Base-by-base conservation (phyloP, 2,113 vertebrate species). In the Gallinago media region DNA sequence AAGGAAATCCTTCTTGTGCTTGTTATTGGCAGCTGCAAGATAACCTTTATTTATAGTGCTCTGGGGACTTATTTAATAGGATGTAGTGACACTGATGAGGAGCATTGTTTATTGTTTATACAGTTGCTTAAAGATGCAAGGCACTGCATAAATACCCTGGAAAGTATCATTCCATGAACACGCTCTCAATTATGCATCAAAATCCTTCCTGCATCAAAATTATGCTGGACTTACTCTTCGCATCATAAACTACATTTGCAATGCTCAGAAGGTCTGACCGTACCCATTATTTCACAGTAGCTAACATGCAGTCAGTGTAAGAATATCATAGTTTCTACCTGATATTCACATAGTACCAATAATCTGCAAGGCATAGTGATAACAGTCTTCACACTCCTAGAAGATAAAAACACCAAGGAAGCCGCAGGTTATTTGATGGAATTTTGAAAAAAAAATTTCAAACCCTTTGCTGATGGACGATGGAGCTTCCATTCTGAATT, bases 51-150 rank as follows among this genome's bases (percentile, higher is more conserved):
- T 92, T 94, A 89, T 72, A 83, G 54, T 38, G 58, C 78, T 75
- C 62, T 62, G 13, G 36, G 55, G 93, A 85, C 78, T 85, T 92
- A 66, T 17, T 73, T 85, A 85, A 70, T 40, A 73, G 54, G 29
- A 89, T 80, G 40, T 62, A 90, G 79, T 92, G 82, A 96, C 78
- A 96, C 85, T 93, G 92, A 89, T 90, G 59, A 80, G 87, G 38
- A 93, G 38, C 49, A 94, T 90, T 94, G 85, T 94, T 94, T 95
- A 88, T 95, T 95, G 74, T 93, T 88, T 88, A 78, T 15, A 80
- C 58, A 79, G n/a, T 89, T 88, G 62, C 49, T 91, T 89, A 94
- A 92, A 85, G 56, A 96, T 76, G 58, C 38, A 82, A 82, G 36
- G 20, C 61, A 77, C 40, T 70, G 54, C 71, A 76, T 82, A 92